Conservation (phyloP, 2,113 vertebrate species). For the Cnemophilus loriae region DNA sequence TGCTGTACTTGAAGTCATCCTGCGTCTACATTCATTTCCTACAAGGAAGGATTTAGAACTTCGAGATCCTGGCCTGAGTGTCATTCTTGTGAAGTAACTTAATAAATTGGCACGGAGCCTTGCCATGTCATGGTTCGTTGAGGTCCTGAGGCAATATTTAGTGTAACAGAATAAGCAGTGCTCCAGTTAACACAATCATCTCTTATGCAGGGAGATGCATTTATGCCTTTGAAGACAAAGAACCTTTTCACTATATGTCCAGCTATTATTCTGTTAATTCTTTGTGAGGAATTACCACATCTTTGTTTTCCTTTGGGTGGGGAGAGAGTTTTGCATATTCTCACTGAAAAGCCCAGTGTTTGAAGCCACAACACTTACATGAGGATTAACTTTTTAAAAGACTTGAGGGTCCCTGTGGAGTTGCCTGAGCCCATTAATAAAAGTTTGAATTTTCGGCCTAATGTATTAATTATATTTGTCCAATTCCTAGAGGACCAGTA, state of each 20-base stretch:
- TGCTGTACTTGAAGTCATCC: background rate
- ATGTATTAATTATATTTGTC: background rate
- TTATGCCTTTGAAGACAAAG: constrained; percentile 5
- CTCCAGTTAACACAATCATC: background rate
- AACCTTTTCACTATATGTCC: background rate
- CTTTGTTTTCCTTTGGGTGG: background rate
- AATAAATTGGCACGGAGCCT: background rate
- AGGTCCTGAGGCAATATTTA: constrained; percentile 23
- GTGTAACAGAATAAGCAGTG: constrained; percentile 17
- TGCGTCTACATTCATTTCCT: background rate
- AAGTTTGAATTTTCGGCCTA: background rate
- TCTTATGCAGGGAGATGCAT: background rate
- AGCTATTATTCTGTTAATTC: background rate
- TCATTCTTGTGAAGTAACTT: background rate
- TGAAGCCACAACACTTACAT: background rate
- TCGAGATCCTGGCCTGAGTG: background rate
- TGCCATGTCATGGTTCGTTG: background rate
- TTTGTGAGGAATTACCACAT: background rate
- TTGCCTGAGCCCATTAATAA: background rate
- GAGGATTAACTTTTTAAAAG: constrained; percentile 1
- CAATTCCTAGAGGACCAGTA: background rate
- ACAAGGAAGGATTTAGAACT: background rate
- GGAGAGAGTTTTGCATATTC: background rate
- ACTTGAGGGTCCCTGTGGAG: background rate
- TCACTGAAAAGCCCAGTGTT: background rate